Base-by-base conservation (phyloP, 2,888 invertebrate species). In the Nomada ruficornis region DNA sequence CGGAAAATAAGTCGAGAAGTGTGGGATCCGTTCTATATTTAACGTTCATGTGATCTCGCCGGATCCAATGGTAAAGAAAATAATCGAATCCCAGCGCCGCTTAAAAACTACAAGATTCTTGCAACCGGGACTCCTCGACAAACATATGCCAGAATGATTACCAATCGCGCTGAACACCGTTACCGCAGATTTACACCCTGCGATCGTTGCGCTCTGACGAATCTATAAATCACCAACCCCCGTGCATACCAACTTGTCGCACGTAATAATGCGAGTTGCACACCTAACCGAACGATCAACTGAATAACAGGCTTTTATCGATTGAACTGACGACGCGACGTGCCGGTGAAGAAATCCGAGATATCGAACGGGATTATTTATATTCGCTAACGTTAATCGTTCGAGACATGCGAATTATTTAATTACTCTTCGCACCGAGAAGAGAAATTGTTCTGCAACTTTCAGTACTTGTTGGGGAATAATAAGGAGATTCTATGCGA, bases 21-120 rank as follows among this genome's bases (percentile, higher is more conserved):
- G 64, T 50, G 44, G 52, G 50, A 59, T 36, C 11, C 9, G 20
- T 47, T 74, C 59, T 70, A 62, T 71, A 59, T 69, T 75, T 69
- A 69, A 74, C 69, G 52, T 2, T 7, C n/a, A 69, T 20, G 44
- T 15, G 63, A 74, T 64, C 42, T n/a, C 23, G 10, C 5, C 5
- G 7, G 63, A 52, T 62, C 68, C 68, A 29, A 74, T 55, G 69
- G 74, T 23, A 59, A 79, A 64, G 75, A 57, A 77, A 79, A 75
- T 20, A 75, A 79, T 70, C 75, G 70, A 26, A 65, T 23, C 26
- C 57, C 26, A 20, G 10, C 18, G 57, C 44, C 29, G 47, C 42
- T 69, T 69, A 59, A 69, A 77, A 75, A 65, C 44, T 44, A 68
- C 20, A 54, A 69, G 59, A 74, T 74, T 74, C 63, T 47, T 29